These are phyloP conservation scores for Lepus timidus DNA, from an alignment of 2,113 vertebrate species.

Conservation along the genomic window DNA sequence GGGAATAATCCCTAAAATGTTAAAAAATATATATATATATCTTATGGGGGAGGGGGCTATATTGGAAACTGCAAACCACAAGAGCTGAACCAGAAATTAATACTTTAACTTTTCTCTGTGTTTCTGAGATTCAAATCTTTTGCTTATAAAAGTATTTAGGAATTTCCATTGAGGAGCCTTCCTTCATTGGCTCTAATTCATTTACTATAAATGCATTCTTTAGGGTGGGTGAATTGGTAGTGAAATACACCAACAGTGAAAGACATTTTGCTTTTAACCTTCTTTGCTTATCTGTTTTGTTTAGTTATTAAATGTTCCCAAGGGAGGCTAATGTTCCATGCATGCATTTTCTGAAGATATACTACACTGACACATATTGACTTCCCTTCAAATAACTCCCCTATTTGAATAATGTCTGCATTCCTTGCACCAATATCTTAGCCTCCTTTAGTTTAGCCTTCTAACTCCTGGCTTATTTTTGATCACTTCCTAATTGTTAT, in stretches of 20 bases:
- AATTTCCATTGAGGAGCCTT: background rate
- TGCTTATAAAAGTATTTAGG: background rate
- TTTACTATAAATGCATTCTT: background rate
- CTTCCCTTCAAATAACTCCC: background rate
- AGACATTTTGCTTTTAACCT: background rate
- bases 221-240: background rate
- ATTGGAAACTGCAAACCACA: background rate
- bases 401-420: background rate
- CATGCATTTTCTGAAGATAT: background rate
- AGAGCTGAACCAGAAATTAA: background rate
- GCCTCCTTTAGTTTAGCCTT: background rate
- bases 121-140: background rate
- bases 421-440: background rate
- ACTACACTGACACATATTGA: background rate
- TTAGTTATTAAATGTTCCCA: background rate
- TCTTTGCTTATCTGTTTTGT: background rate
- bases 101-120: background rate
- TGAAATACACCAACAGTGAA: background rate
- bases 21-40: background rate
- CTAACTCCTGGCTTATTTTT: background rate
- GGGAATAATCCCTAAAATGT: background rate
- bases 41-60: too few relatives aligned
- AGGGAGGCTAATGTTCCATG: background rate
- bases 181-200: background rate
- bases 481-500: background rate